Evolutionary conservation across 1,140 invertebrate species (phyloP).

Genomic region (Bombus huntii): DNA sequence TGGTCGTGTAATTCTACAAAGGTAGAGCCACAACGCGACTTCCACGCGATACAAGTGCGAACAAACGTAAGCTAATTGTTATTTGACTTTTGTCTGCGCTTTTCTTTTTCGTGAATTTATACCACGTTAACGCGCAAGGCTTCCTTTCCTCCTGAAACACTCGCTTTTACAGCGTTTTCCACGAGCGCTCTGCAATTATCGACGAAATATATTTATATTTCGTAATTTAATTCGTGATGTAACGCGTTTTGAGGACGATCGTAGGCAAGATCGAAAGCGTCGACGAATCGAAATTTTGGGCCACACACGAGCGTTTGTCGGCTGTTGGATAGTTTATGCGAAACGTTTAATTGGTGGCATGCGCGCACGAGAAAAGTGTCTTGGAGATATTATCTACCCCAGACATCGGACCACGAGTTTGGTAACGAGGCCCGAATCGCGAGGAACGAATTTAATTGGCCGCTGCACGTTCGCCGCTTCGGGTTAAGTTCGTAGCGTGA

Average conservation of each 20-base stretch:
- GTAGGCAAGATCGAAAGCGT: background rate
- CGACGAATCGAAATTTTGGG: background rate
- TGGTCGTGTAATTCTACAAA: too few relatives aligned
- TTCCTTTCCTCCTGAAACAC: too few relatives aligned
- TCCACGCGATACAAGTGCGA: too few relatives aligned
- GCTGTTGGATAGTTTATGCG: background rate
- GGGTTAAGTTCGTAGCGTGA: background rate
- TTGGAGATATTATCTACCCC: conserved; percentile 3
- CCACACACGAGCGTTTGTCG: background rate
- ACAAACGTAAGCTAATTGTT: too few relatives aligned
- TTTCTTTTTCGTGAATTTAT: too few relatives aligned
- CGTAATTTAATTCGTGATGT: too few relatives aligned
- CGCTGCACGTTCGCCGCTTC: background rate
- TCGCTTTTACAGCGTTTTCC: too few relatives aligned
- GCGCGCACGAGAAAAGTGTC: background rate
- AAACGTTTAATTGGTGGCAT: conserved; percentile 17
- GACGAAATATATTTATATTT: background rate
- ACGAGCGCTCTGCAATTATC: too few relatives aligned
- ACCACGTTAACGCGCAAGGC: too few relatives aligned
- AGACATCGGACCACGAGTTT: conserved; percentile 12
- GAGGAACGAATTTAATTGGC: conserved; percentile 33
- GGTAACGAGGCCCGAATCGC: conserved; percentile 29
- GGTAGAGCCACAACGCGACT: too few relatives aligned
- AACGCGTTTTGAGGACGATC: background rate
- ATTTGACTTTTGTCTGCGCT: too few relatives aligned